These are phyloP conservation scores for Gavia stellata DNA, from an alignment of 2,113 vertebrate genomes.

Conservation along the genomic window DNA sequence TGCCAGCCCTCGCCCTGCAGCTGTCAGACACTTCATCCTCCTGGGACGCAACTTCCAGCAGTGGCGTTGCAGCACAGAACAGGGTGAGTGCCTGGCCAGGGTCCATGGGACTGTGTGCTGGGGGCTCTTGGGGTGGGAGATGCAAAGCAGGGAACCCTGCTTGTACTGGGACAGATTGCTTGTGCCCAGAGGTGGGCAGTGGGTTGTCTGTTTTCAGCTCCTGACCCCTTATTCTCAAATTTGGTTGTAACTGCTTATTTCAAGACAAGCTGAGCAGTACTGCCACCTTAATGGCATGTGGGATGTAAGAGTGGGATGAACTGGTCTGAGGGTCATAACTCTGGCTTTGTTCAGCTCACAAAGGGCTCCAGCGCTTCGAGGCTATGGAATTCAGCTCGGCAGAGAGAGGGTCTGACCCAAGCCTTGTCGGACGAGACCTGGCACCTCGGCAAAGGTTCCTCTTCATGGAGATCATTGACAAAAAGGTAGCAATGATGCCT, in stretches of 20 bases:
- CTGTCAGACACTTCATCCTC: conserved; percentile 82
- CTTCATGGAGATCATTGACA: conserved; percentile 82
- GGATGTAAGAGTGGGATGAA: background rate
- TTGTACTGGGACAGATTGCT: background rate
- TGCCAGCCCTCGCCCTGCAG: conserved; percentile 69
- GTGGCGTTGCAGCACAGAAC: conserved; percentile 91
- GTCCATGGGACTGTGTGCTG: background rate
- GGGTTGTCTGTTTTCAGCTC: background rate
- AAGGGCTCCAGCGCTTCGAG: conserved; percentile 92
- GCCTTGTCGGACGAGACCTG: conserved; percentile 63
- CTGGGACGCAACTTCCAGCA: conserved; percentile 94
- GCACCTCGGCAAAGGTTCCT: conserved; percentile 90
- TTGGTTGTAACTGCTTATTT: background rate
- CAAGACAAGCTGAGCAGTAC: background rate
- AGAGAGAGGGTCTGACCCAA: conserved; percentile 66
- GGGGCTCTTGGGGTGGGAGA: background rate
- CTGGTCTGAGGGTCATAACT: background rate
- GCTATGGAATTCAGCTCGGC: conserved; percentile 77
- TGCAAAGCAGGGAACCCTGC: background rate
- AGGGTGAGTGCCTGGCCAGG: conserved; percentile 70
- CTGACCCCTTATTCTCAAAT: background rate
- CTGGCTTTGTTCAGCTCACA: conserved; percentile 76
- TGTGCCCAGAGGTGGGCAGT: background rate
- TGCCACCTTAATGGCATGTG: background rate
- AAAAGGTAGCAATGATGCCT: conserved; percentile 78